Evolutionary conservation across 2,113 vertebrate genomes (phyloP).

Genomic region (Conger conger): DNA sequence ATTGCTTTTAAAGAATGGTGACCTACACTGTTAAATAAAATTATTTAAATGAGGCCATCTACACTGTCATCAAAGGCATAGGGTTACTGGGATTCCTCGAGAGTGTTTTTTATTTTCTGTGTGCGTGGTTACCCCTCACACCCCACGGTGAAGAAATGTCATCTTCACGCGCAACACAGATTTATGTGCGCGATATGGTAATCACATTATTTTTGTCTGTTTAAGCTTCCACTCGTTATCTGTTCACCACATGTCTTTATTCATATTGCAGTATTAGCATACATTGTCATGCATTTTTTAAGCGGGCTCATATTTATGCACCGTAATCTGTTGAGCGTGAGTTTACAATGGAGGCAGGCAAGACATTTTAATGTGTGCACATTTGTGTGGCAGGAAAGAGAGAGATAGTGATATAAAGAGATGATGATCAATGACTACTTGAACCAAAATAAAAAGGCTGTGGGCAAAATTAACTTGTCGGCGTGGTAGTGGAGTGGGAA

Average conservation of each 20-base stretch:
- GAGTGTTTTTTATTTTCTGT: slow-evolving; percentile 14
- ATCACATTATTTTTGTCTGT: slow-evolving; percentile 42
- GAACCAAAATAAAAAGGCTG: too few species aligned
- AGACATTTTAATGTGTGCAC: not conserved
- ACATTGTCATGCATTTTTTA: slow-evolving; percentile 38
- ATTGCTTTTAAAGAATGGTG: not conserved
- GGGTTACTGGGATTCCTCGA: not conserved
- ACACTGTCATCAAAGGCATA: not conserved
- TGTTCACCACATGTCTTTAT: slow-evolving; percentile 31
- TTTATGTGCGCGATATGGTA: slow-evolving; percentile 40
- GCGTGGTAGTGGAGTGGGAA: too few species aligned
- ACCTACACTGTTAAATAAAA: not conserved
- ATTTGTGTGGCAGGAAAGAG: too few species aligned
- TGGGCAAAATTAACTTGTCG: too few species aligned
- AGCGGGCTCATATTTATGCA: slow-evolving; percentile 41
- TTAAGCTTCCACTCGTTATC: slow-evolving; percentile 36
- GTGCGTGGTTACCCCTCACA: slow-evolving; percentile 5
- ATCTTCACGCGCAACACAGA: slow-evolving; percentile 22
- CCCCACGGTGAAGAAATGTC: slow-evolving; percentile 5
- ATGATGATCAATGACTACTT: too few species aligned
- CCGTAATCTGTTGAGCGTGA: slow-evolving; percentile 17
- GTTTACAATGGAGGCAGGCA: not conserved
- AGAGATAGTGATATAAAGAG: too few species aligned
- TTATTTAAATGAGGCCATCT: not conserved
- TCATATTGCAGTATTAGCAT: slow-evolving; percentile 29